These are phyloP conservation scores for Drosophila guanche DNA, from an alignment of 1,140 invertebrate species.

Conservation along the genomic window DNA sequence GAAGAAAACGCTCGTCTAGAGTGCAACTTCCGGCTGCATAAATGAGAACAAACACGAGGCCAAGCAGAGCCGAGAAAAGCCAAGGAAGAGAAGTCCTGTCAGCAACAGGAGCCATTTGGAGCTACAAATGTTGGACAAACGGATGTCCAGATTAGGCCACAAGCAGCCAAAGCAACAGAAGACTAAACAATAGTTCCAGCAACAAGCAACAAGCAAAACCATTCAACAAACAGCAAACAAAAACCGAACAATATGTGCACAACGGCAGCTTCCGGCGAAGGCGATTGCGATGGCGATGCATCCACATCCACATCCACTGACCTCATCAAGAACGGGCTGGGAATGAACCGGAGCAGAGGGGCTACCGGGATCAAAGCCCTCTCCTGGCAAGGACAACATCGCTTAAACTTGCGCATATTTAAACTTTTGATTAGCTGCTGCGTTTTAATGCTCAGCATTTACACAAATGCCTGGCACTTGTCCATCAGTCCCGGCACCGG, in stretches of 20 bases:
- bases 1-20: conserved; percentile 59
- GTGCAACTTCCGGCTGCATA: conserved; percentile 77
- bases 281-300: conserved; percentile 62
- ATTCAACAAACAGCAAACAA: conserved; percentile 56
- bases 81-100: conserved; percentile 47
- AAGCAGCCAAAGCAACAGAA: conserved; percentile 28
- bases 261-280: conserved; percentile 40
- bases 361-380: conserved; percentile 7
- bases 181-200: conserved; percentile 71
- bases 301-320: conserved; percentile 71
- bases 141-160: conserved; percentile 76
- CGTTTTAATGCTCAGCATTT: conserved; percentile 70
- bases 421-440: conserved; percentile 81
- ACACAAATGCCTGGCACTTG: conserved; percentile 72
- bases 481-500: conserved; percentile 48
- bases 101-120: conserved; percentile 57
- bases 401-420: conserved; percentile 76
- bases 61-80: conserved; percentile 37
- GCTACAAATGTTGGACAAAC: conserved; percentile 72
- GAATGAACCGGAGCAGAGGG: not conserved
- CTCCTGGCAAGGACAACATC: conserved; percentile 68
- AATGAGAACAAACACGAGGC: conserved; percentile 73
- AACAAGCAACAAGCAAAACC: conserved; percentile 19
- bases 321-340: conserved; percentile 47
- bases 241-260: conserved; percentile 65